Conservation (phyloP, 2,113 vertebrate genomes). For the Stegostoma tigrinum region DNA sequence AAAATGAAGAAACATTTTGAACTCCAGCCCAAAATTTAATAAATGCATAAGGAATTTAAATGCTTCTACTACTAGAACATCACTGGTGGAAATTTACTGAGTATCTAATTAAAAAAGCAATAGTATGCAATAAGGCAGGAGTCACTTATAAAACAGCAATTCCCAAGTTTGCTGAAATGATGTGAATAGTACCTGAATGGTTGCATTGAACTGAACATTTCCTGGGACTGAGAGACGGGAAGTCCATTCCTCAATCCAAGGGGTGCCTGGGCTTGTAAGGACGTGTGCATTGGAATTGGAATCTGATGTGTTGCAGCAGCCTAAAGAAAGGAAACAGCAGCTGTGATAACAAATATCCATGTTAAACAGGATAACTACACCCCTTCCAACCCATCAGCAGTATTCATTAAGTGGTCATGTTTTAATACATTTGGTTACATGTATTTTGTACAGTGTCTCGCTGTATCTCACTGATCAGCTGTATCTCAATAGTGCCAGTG, state of each 20-base stretch:
- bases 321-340: background rate
- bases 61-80: background rate
- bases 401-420: background rate
- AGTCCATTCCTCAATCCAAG: slow-evolving; percentile 84
- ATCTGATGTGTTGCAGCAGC: slow-evolving; percentile 94
- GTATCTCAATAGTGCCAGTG: background rate
- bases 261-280: slow-evolving; percentile 93
- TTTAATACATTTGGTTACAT: background rate
- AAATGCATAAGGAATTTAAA: background rate
- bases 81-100: background rate
- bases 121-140: background rate
- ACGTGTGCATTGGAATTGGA: slow-evolving; percentile 91
- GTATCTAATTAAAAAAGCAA: background rate
- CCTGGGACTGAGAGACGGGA: slow-evolving; percentile 93
- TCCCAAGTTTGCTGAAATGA: background rate
- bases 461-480: background rate
- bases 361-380: background rate
- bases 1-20: background rate
- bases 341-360: background rate
- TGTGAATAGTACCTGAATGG: slow-evolving; percentile 71
- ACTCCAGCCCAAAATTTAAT: background rate
- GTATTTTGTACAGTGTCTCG: background rate
- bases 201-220: slow-evolving; percentile 92
- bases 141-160: background rate
- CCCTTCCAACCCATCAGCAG: background rate